phyloP scores from a whole-genome alignment of 1,140 invertebrate genomes.

The Calliphora vicina region DNA sequence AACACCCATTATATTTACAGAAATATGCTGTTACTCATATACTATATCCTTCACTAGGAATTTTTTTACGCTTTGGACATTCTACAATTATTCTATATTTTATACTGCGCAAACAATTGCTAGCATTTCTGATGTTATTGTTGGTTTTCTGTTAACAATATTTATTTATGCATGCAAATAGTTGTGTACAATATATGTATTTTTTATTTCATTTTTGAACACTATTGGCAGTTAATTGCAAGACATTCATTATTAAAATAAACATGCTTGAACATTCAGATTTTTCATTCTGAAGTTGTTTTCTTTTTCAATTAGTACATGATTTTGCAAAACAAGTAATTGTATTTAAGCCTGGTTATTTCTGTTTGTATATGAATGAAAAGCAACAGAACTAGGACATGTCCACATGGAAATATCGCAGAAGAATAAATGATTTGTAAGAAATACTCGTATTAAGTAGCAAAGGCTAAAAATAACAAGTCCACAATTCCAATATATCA shows the following conservation, averaged over 20 bases:
- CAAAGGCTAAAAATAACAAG: too few species aligned
- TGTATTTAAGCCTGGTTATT: neutral
- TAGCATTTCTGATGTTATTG: neutral
- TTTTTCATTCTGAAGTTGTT: neutral
- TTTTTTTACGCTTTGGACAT: neutral
- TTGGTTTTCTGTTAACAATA: neutral
- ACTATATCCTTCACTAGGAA: neutral
- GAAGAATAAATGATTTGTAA: too few species aligned
- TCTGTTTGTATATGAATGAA: too few species aligned
- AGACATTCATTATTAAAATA: neutral
- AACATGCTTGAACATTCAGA: neutral
- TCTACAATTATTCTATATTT: neutral
- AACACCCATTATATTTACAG: too few species aligned
- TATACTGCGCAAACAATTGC: neutral
- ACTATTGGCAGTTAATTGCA: neutral
- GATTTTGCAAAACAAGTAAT: too few species aligned
- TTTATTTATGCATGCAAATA: neutral
- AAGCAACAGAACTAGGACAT: too few species aligned
- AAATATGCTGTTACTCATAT: too few species aligned
- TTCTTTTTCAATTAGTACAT: too few species aligned
- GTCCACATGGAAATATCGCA: too few species aligned
- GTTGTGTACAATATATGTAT: neutral
- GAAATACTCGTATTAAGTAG: too few species aligned
- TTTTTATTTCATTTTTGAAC: neutral
- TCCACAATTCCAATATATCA: too few species aligned